Base-by-base conservation (phyloP, 2,113 vertebrate species). In the Serinus canaria region DNA sequence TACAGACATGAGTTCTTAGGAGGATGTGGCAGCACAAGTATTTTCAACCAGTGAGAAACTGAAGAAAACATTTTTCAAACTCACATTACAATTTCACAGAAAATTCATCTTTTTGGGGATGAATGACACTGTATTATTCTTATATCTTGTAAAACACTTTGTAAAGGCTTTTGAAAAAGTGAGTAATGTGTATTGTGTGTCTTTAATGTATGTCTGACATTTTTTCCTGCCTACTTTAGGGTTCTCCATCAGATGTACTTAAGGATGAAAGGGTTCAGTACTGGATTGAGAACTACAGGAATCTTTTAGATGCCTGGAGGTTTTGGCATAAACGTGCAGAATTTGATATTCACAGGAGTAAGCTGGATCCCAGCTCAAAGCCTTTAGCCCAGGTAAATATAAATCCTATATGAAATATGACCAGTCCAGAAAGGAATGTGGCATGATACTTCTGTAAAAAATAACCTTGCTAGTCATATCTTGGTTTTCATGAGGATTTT, bases 281-380 rank as follows among this genome's bases (percentile, higher is more conserved):
- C 97, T 99, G 99, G 99, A 99, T 99, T 15, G 99, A 99, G 94
- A 99, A 99, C 98, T 99, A 99, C 52, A 98, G 99, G 86, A 99
- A 99, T 97, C 98, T 99, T 63, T 97, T 99, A 96, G 99, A 99
- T 58, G 99, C 99, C 13, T 99, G 99, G 99, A 98, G 99, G 47
- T 99, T 99, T 97, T 99, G 99, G 99, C 99, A 99, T 96, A 99
- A 99, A 95, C 98, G 99, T 80, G 99, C 99, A 19, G 99, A 99
- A 97, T 99, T 99, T 96, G 99, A 99, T 97, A 99, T 99, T 96
- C 99, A 99, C 16, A 98, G 99, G 87, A 99, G 99, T 92, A 99
- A 99, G 73, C 97, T 99, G 97, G 99, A 99, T 97, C 99, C 99
- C 76, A 99, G 99, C 97, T 99, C 99, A n/a, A 99, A 99, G 91